These are phyloP conservation scores for Phrynosoma platyrhinos DNA, from an alignment of 2,113 vertebrate genomes.

Conservation along the genomic window DNA sequence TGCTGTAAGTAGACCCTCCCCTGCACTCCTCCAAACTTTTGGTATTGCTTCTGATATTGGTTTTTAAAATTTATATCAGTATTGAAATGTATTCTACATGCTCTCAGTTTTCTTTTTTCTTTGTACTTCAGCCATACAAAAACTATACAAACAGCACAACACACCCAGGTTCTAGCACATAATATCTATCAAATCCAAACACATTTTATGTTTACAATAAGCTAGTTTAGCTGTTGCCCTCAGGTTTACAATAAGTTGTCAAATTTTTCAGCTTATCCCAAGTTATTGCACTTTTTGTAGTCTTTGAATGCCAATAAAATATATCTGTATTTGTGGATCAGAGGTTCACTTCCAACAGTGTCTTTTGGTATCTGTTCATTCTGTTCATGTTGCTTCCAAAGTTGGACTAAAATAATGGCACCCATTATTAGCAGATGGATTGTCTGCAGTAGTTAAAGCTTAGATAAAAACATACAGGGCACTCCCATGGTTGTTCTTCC, in stretches of 20 bases:
- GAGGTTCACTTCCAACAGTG: not conserved
- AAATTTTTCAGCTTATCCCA: not conserved
- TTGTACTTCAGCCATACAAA: not conserved
- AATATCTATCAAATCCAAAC: not conserved
- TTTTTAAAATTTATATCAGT: not conserved
- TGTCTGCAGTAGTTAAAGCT: not conserved
- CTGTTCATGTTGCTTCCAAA: not conserved
- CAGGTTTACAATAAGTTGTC: not conserved
- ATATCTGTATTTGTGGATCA: not conserved
- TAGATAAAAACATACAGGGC: not conserved
- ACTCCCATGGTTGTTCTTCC: not conserved
- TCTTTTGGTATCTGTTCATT: not conserved
- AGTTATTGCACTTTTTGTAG: not conserved
- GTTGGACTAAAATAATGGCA: not conserved
- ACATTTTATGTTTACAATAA: not conserved
- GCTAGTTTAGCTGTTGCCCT: not conserved
- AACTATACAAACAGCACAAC: not conserved
- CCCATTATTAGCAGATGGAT: not conserved
- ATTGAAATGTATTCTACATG: not conserved
- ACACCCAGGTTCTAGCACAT: not conserved
- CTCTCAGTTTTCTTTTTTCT: not conserved
- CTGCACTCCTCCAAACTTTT: too few relatives aligned
- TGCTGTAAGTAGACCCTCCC: slow-evolving; percentile 67
- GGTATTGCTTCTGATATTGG: not conserved
- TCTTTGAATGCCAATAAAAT: not conserved